Evolutionary conservation across 2,113 vertebrate species (phyloP).

Genomic region (Poicephalus meyeri): DNA sequence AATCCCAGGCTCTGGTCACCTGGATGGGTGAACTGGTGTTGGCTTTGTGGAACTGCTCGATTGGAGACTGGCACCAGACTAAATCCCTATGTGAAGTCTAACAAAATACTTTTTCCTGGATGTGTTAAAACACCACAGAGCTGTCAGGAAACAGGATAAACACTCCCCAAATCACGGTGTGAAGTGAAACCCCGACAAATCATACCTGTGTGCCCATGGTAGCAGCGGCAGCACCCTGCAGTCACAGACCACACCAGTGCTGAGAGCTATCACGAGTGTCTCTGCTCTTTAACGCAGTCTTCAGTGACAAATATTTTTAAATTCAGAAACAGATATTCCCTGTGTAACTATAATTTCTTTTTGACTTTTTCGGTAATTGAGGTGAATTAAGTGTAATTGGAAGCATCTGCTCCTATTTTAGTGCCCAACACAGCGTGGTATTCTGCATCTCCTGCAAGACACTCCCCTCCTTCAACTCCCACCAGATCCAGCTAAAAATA

Average conservation of each 20-base stretch:
- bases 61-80: background rate
- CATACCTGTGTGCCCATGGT: rapidly evolving
- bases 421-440: background rate
- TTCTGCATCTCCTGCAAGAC: conserved; percentile 29
- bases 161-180: rapidly evolving
- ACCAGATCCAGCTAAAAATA: conserved; percentile 45
- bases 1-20: background rate
- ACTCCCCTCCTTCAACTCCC: conserved; percentile 33
- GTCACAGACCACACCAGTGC: background rate
- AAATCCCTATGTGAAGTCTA: background rate
- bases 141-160: background rate
- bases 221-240: background rate
- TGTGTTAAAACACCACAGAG: background rate
- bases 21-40: background rate
- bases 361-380: background rate
- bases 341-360: background rate
- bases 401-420: conserved; percentile 28
- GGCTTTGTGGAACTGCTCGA: background rate
- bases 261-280: background rate
- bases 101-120: background rate
- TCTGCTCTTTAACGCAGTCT: rapidly evolving
- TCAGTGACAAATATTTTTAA: background rate
- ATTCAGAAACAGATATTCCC: conserved; percentile 10
- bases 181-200: background rate
- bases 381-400: conserved; percentile 51